Percentiles rank a stretch among this genome's conserved stretches.
phyloP scores from a whole-genome alignment of 2,113 vertebrate species.

The Cromileptes altivelis region DNA sequence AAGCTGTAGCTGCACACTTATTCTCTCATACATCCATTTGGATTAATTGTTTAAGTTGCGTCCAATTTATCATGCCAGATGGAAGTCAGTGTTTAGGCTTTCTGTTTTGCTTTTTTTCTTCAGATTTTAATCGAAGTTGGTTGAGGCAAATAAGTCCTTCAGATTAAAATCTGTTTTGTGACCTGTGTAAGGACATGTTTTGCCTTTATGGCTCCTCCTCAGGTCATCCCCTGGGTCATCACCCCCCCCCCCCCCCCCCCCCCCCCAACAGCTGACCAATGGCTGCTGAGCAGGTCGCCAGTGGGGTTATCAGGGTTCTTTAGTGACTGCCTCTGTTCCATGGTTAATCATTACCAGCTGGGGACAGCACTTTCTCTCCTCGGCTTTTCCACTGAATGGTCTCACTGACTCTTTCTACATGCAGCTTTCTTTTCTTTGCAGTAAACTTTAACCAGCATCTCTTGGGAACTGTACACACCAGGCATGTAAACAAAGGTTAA shows the following conservation, averaged over 20 bases:
- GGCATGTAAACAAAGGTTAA: neutral
- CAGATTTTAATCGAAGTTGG: neutral
- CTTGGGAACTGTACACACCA: neutral
- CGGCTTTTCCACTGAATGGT: constrained; percentile 30
- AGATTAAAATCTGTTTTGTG: neutral
- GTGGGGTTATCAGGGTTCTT: constrained; percentile 48
- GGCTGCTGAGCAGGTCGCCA: neutral
- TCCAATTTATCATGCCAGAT: neutral
- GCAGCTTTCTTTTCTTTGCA: neutral
- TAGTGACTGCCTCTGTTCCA: constrained; percentile 40
- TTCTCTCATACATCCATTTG: neutral
- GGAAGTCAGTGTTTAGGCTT: neutral
- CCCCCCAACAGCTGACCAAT: constrained; percentile 43
- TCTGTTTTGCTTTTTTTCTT: neutral
- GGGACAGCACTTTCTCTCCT: constrained; percentile 33
- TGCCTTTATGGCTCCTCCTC: neutral
- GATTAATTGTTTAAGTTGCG: neutral
- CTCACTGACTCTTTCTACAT: neutral
- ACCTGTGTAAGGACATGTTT: neutral
- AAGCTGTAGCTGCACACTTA: constrained; percentile 13
- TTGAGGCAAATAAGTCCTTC: neutral
- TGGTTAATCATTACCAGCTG: constrained; percentile 75
- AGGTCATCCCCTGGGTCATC: no score
- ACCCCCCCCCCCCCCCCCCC: neutral
- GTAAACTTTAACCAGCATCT: neutral